Evolutionary conservation across 2,113 vertebrate species (phyloP).

Genomic region (Sialia sialis): DNA sequence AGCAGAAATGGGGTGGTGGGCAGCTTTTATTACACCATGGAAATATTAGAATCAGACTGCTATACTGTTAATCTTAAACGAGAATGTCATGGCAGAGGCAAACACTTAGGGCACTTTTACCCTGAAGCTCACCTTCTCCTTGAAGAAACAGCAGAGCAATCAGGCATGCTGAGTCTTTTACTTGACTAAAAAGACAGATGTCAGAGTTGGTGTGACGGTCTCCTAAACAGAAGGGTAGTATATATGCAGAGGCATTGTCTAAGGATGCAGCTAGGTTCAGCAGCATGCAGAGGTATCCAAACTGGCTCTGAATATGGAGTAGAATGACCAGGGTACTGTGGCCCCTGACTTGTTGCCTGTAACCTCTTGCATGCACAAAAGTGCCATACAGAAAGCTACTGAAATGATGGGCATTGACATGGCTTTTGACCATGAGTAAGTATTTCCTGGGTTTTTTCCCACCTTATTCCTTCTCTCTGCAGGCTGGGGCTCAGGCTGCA

Average conservation of each 20-base stretch:
- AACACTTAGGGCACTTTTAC: background rate
- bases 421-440: background rate
- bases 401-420: background rate
- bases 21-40: background rate
- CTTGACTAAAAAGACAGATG: background rate
- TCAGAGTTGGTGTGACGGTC: background rate
- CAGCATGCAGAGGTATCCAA: background rate
- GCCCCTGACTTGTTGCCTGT: background rate
- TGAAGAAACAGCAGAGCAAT: background rate
- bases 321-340: background rate
- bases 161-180: background rate
- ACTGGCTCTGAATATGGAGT: background rate
- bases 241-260: background rate
- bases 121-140: background rate
- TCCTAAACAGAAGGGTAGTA: background rate
- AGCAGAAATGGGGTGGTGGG: background rate
- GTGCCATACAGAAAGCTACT: rapidly evolving
- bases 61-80: background rate
- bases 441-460: background rate
- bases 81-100: background rate
- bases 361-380: background rate
- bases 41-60: background rate
- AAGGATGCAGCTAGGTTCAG: background rate
- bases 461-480: background rate
- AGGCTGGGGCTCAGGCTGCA: background rate